Evolutionary conservation across 2,797 vertebrate genomes (phyloP).

Genomic region (Amazonetta brasiliensis): DNA sequence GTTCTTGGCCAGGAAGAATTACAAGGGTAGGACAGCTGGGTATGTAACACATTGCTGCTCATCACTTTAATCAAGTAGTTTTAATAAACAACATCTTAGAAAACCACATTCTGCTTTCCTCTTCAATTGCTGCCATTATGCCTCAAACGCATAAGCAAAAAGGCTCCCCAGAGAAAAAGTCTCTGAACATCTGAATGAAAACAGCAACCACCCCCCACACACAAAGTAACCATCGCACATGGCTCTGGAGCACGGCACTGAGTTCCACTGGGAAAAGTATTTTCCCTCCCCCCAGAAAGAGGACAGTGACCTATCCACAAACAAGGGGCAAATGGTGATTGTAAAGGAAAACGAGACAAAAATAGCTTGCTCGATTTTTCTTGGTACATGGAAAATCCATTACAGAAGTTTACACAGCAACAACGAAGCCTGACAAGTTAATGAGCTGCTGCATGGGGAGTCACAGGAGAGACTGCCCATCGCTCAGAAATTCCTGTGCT

Average conservation of each 20-base stretch:
- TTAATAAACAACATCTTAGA: background rate
- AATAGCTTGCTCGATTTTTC: background rate
- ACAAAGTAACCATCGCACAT: background rate
- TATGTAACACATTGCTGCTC: background rate
- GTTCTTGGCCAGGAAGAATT: background rate
- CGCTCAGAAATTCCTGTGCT: background rate
- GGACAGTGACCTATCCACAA: background rate
- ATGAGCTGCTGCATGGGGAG: background rate
- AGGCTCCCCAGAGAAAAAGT: background rate
- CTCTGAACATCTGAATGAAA: background rate
- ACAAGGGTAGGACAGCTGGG: accelerated
- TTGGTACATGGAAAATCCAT: slow-evolving; percentile 54
- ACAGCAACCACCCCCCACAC: background rate
- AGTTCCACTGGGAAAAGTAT: background rate
- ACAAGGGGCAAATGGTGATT: background rate
- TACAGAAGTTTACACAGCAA: slow-evolving; percentile 22
- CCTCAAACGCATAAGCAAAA: background rate
- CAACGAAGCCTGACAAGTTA: slow-evolving; percentile 5
- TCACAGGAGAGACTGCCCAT: background rate
- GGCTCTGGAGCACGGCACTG: accelerated
- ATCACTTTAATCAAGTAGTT: background rate
- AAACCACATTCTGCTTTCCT: background rate
- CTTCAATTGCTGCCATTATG: background rate
- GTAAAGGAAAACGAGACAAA: background rate
- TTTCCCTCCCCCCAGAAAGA: background rate